Evolutionary conservation across 92 coral and sea anemone genomes (phyloP), one percentile per base, ranked within the genome.

Genomic region (Muricea muricata): DNA sequence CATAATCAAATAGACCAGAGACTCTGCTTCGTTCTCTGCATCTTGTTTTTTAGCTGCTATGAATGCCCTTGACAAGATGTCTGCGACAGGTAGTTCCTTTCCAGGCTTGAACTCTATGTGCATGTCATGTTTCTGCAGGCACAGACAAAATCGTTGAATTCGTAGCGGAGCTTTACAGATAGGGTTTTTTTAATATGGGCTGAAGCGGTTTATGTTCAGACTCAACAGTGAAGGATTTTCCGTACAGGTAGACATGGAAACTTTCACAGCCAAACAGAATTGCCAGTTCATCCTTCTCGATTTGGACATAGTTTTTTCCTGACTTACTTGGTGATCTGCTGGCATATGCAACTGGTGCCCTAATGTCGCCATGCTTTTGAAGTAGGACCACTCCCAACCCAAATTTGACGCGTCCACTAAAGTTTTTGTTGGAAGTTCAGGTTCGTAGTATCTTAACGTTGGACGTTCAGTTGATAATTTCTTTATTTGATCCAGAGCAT

Each of bases 311-410:
- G 2, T 67, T 67, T 35, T 35, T 0, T 67, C 30, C 74, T 57
- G 65, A 57, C 21, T 57, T 57, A 10, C 74, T 67, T 5, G 30
- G 46, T 30, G 74, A 30, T 17, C 74, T 67, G 41, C 74, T 67
- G 37, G 74, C 40, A 24, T 26, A 67, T 67, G 74, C 40, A 30
- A 67, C 74, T 67, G 74, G 74, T 67, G 74, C 74, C 41, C 74
- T 24, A 8, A 17, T 15, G 46, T 67, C 74, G 14, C 46, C n/a
- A n/a, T n/a, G n/a, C n/a, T n/a, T n/a, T n/a, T n/a, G n/a, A n/a
- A n/a, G n/a, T n/a, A n/a, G n/a, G 37, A 67, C 30, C n/a, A n/a
- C n/a, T n/a, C n/a, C n/a, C n/a, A n/a, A n/a, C n/a, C n/a, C n/a
- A n/a, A n/a, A n/a, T n/a, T n/a, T n/a, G n/a, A n/a, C n/a, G n/a